Evolutionary conservation across 2,888 invertebrate genomes (phyloP), one percentile per base, ranked within the genome.

Genomic region (Aleiodes testaceus): DNA sequence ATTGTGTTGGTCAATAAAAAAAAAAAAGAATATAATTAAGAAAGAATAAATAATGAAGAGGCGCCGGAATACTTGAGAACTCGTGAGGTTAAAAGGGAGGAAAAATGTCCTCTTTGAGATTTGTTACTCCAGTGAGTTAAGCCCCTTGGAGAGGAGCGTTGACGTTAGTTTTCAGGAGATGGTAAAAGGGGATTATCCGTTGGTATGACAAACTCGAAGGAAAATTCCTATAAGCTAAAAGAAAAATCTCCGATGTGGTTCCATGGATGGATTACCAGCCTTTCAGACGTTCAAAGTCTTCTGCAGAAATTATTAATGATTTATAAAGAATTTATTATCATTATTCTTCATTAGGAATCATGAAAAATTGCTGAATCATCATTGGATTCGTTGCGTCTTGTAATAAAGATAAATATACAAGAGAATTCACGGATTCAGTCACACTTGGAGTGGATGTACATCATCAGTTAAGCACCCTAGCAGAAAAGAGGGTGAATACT

Each of bases 181-280:
- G 53, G 53, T 66, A 52, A 53, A 66, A 66, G 53, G 53, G 53
- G 66, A 66, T 66, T 66, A 66, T 66, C 66, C 66, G 22, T 53
- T 44, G 26, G 53, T 26, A 20, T 22, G 22, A 53, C 44, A 44
- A 42, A 44, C 53, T 44, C 16, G 53, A 42, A 44, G 42, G 66
- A 53, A 22, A 66, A 66, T 42, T 72, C 61, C 50, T 53, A 20
- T 52, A 63, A 55, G 65, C 55, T 42, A 26, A 52, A 72, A 68
- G 49, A 47, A 64, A 64, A 64, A 68, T 63, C 44, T 36, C 26
- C 16, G 53, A 69, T 18, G 69, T 5, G 12, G 59, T 63, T 66
- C 55, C 20, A 66, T 66, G 53, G 22, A 22, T 45, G 45, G 63
- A 63, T 63, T 63, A 63, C 66, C 18, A 14, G n/a, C 52, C 26